A percentile compares a stretch with the other conserved stretches of the same genome.
Conservation (phyloP, 2,797 vertebrate genomes). For the Anguilla pacifica region DNA sequence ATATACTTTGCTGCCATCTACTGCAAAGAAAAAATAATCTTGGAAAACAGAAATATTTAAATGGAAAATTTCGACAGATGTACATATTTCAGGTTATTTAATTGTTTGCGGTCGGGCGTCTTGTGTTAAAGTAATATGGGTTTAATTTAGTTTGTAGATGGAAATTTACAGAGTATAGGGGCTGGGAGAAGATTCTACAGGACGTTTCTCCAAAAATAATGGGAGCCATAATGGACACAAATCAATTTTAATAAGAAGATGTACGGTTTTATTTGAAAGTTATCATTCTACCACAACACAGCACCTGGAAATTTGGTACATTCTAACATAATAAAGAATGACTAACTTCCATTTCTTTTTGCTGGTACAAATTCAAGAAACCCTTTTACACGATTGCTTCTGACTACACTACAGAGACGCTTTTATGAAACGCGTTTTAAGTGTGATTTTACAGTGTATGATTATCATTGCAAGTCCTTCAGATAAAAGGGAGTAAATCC, state of each 20-base stretch:
- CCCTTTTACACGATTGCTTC: slow-evolving; percentile 9
- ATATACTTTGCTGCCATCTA: neutral
- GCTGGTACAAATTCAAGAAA: slow-evolving; percentile 14
- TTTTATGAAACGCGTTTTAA: slow-evolving; percentile 20
- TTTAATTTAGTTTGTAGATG: neutral
- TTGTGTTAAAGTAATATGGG: neutral
- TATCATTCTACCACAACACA: slow-evolving; percentile 15
- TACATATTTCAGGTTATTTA: neutral
- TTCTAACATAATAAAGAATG: slow-evolving; percentile 18
- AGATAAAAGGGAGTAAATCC: slow-evolving; percentile 11
- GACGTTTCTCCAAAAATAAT: neutral
- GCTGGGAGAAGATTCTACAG: neutral
- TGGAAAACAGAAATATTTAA: neutral
- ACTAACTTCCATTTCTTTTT: neutral
- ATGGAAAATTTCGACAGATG: neutral
- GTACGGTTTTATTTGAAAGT: slow-evolving; percentile 26
- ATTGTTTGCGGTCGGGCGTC: neutral
- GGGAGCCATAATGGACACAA: neutral
- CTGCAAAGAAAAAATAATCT: neutral
- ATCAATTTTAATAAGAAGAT: slow-evolving; percentile 25
- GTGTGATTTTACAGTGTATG: slow-evolving; percentile 8
- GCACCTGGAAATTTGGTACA: slow-evolving; percentile 25
- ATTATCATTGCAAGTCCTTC: slow-evolving; percentile 29
- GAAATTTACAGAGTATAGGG: neutral
- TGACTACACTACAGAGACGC: slow-evolving; percentile 8